Conservation (phyloP, 2,797 vertebrate species). For the Cryptoprocta ferox region DNA sequence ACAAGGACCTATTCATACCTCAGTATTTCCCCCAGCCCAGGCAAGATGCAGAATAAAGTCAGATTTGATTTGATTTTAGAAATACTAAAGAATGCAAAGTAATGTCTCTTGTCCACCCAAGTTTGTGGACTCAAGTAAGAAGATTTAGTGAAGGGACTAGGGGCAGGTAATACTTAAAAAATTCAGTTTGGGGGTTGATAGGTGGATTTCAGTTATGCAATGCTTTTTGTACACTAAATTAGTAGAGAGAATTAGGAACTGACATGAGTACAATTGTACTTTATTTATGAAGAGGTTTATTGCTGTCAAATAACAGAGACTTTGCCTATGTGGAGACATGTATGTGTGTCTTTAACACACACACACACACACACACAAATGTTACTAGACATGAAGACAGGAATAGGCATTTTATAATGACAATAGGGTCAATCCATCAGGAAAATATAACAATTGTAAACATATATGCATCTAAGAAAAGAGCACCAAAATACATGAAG, state of each 20-base stretch:
- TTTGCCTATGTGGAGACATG: not conserved
- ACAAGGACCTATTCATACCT: not conserved
- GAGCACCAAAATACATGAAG: not conserved
- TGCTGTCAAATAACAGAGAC: constrained; percentile 13
- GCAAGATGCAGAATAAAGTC: not conserved
- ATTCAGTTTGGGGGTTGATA: not conserved
- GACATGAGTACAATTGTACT: constrained; percentile 9
- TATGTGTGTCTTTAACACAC: not conserved
- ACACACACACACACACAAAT: not conserved
- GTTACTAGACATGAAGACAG: not conserved
- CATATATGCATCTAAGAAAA: not conserved
- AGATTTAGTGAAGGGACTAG: not conserved
- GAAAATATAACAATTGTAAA: not conserved
- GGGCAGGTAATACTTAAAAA: not conserved
- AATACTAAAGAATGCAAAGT: not conserved
- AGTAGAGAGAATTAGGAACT: not conserved
- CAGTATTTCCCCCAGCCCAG: not conserved
- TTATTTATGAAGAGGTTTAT: constrained; percentile 1
- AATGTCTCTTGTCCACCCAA: not conserved
- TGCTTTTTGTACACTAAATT: not conserved
- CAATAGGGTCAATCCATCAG: not conserved
- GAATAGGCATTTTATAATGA: not conserved
- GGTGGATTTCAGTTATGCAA: not conserved
- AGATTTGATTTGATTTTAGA: constrained; percentile 13
- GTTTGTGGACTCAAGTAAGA: not conserved